Percentiles rank a stretch among this genome's conserved stretches.
phyloP scores from a whole-genome alignment of 1,140 invertebrate genomes.

The Rhynchophorus ferrugineus region DNA sequence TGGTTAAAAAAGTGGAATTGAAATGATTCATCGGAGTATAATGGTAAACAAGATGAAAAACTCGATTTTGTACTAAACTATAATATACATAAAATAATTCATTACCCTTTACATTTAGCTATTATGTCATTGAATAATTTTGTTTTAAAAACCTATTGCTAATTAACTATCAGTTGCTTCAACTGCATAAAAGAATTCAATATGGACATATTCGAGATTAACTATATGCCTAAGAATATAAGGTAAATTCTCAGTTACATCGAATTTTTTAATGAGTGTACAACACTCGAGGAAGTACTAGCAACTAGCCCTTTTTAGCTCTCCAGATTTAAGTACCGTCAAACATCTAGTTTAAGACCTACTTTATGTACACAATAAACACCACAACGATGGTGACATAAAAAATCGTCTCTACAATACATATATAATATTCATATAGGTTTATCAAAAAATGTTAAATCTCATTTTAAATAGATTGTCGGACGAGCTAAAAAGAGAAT shows the following conservation, averaged over 20 bases:
- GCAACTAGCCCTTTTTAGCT: background rate
- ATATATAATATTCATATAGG: conserved; percentile 1
- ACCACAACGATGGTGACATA: background rate
- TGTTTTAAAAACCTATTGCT: too few species aligned
- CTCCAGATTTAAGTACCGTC: background rate
- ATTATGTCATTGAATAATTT: too few species aligned
- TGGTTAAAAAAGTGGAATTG: too few species aligned
- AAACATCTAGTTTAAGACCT: background rate
- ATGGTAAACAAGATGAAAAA: too few species aligned
- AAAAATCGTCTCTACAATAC: background rate
- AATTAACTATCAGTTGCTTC: too few species aligned
- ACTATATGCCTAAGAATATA: background rate
- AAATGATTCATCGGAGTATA: too few species aligned
- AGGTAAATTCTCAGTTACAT: background rate
- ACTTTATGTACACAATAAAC: conserved; percentile 4
- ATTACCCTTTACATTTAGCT: too few species aligned
- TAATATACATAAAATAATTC: too few species aligned
- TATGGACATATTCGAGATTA: background rate
- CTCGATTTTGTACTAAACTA: too few species aligned
- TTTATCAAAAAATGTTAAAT: conserved; percentile 2
- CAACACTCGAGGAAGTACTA: too few species aligned
- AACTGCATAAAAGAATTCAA: background rate
- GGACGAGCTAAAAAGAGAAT: conserved; percentile 2
- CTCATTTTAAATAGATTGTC: background rate
- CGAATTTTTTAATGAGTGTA: background rate